phyloP scores from a whole-genome alignment of 1,140 invertebrate genomes.

The Diachasmimorpha longicaudata region DNA sequence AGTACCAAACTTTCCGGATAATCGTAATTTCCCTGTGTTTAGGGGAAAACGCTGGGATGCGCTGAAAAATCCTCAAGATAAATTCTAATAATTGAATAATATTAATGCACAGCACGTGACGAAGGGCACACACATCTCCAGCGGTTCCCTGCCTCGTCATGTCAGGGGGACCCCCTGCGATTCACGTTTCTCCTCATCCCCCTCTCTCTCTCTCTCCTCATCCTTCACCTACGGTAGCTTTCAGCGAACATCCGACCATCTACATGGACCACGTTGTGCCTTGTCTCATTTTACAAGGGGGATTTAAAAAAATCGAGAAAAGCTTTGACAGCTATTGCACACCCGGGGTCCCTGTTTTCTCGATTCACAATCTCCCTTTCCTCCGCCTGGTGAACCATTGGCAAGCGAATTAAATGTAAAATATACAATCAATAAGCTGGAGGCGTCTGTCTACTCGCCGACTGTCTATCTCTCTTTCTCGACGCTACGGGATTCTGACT shows the following conservation, averaged over 20 bases:
- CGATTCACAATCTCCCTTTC: slow-evolving; percentile 21
- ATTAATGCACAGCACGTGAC: too few species aligned
- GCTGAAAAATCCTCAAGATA: too few species aligned
- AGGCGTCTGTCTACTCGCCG: slow-evolving; percentile 32
- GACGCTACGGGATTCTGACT: slow-evolving; percentile 17
- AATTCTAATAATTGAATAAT: too few species aligned
- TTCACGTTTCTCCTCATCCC: background rate
- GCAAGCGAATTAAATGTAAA: slow-evolving; percentile 61
- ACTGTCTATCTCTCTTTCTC: slow-evolving; percentile 12
- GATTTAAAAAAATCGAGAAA: slow-evolving; percentile 60
- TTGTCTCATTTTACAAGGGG: slow-evolving; percentile 60
- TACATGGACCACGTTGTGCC: slow-evolving; percentile 41
- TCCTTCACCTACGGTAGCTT: background rate
- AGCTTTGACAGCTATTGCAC: slow-evolving; percentile 60
- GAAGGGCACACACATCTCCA: too few species aligned
- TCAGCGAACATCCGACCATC: background rate
- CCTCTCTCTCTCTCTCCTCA: background rate
- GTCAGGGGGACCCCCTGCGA: background rate
- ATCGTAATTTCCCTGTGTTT: too few species aligned
- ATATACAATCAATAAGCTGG: slow-evolving; percentile 62
- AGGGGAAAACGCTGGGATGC: too few species aligned
- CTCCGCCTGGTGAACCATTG: slow-evolving; percentile 23
- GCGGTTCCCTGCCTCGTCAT: background rate
- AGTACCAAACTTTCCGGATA: too few species aligned
- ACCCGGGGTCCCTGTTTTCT: slow-evolving; percentile 22